A percentile compares a stretch with the other conserved stretches of the same genome.
Evolutionary conservation across 2,113 vertebrate genomes (phyloP).

Genomic region (Connochaetes taurinus): DNA sequence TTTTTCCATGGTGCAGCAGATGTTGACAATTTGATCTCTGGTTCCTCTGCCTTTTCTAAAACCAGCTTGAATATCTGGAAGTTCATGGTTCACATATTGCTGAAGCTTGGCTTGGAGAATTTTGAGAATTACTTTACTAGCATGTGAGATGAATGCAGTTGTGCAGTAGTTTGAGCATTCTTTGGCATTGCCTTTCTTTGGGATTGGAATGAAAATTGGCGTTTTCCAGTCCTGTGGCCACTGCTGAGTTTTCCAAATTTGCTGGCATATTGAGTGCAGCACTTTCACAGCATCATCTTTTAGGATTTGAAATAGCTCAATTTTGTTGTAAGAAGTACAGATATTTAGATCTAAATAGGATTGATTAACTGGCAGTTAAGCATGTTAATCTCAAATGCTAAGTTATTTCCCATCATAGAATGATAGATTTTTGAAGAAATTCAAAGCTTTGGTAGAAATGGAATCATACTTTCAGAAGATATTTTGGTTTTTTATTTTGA

Average conservation of each 20-base stretch:
- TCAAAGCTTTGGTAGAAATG: not conserved
- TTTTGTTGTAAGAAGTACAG: not conserved
- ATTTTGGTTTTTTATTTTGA: not conserved
- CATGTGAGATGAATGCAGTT: not conserved
- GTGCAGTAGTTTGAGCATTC: not conserved
- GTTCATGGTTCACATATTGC: not conserved
- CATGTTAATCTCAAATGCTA: not conserved
- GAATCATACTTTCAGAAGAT: not conserved
- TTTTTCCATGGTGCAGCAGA: fast-evolving
- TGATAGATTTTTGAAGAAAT: not conserved
- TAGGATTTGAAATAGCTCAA: not conserved
- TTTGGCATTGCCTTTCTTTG: not conserved
- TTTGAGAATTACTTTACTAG: not conserved
- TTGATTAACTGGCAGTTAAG: not conserved
- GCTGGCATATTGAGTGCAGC: not conserved
- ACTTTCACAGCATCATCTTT: not conserved
- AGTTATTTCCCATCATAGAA: not conserved
- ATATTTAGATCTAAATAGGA: not conserved
- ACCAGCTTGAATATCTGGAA: not conserved
- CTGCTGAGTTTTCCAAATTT: not conserved
- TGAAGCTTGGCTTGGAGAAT: not conserved
- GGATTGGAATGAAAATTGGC: not conserved
- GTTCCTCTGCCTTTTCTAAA: not conserved
- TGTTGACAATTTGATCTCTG: not conserved
- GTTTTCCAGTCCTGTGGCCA: not conserved